Evolutionary conservation across 2,888 invertebrate genomes (phyloP).

Genomic region (Pimpla rufipes): DNA sequence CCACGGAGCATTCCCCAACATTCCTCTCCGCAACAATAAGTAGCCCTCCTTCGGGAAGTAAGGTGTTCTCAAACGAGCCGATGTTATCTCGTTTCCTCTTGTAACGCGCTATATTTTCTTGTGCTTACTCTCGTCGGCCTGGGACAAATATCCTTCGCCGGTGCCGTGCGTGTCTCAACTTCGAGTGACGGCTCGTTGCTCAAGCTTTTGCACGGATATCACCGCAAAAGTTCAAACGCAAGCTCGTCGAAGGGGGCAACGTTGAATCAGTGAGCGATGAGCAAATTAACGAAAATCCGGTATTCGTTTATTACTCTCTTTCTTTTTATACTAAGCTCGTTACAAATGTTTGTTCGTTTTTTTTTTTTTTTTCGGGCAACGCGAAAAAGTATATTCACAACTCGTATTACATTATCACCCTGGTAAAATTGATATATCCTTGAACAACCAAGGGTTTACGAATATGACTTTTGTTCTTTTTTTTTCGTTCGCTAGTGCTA

Average conservation of each 20-base stretch:
- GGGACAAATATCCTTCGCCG: constrained; percentile 40
- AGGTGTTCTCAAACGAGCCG: constrained; percentile 64
- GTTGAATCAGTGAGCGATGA: constrained; percentile 20
- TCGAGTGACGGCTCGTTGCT: neutral
- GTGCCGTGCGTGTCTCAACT: constrained; percentile 13
- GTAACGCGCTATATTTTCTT: constrained; percentile 67
- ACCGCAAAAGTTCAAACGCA: neutral
- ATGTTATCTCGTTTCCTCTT: constrained; percentile 73
- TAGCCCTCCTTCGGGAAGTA: constrained; percentile 69
- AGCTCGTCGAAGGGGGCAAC: constrained; percentile 9
- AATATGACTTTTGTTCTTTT: constrained; percentile 33
- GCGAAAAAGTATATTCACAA: constrained; percentile 45
- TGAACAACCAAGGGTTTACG: constrained; percentile 33
- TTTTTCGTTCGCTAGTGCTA: constrained; percentile 33
- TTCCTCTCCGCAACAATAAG: constrained; percentile 71
- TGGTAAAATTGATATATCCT: constrained; percentile 62
- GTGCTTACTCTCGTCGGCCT: constrained; percentile 29
- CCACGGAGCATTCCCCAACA: constrained; percentile 80
- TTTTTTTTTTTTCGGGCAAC: constrained; percentile 20
- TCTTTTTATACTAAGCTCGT: constrained; percentile 61
- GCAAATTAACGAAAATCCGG: constrained; percentile 57
- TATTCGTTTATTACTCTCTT: constrained; percentile 60
- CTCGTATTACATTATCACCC: constrained; percentile 58
- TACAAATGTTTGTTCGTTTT: constrained; percentile 59
- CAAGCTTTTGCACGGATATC: neutral